Evolutionary conservation across 2,797 vertebrate species (phyloP).

Genomic region (Chanos chanos): DNA sequence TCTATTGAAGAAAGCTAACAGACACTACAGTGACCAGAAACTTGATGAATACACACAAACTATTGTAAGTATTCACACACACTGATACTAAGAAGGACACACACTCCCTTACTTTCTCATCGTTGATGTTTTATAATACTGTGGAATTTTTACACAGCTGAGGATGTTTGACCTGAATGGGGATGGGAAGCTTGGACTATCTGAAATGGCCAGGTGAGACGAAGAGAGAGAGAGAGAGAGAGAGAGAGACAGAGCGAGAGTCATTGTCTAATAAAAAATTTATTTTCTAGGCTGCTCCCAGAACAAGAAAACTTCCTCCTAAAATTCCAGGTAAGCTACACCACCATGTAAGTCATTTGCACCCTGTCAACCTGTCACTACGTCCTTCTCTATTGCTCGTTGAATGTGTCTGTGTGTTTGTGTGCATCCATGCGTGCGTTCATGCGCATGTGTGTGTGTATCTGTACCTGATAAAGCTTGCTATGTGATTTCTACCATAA

Average conservation of each 20-base stretch:
- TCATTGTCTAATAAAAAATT: neutral
- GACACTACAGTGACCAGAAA: slow-evolving; percentile 87
- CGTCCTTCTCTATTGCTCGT: neutral
- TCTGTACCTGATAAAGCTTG: slow-evolving; percentile 10
- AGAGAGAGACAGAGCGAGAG: neutral
- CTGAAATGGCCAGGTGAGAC: slow-evolving; percentile 93
- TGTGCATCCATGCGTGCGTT: neutral
- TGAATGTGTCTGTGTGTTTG: neutral
- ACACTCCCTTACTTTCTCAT: neutral
- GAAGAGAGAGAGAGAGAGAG: neutral
- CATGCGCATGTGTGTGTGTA: neutral
- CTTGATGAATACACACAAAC: slow-evolving; percentile 94
- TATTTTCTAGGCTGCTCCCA: slow-evolving; percentile 79
- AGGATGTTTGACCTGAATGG: slow-evolving; percentile 94
- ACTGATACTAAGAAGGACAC: slow-evolving; percentile 1
- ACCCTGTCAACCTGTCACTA: no score
- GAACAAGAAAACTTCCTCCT: slow-evolving; percentile 94
- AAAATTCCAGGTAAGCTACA: slow-evolving; percentile 88
- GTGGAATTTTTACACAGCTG: slow-evolving; percentile 76
- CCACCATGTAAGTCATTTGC: no score
- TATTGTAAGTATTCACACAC: slow-evolving; percentile 77
- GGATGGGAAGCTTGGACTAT: slow-evolving; percentile 91
- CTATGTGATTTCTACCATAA: slow-evolving; percentile 52
- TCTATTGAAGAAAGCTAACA: slow-evolving; percentile 92
- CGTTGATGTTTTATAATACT: no score